Evolutionary conservation across 1,140 invertebrate species (phyloP), one percentile per base, ranked within the genome.

Genomic region (Helicoverpa armigera): DNA sequence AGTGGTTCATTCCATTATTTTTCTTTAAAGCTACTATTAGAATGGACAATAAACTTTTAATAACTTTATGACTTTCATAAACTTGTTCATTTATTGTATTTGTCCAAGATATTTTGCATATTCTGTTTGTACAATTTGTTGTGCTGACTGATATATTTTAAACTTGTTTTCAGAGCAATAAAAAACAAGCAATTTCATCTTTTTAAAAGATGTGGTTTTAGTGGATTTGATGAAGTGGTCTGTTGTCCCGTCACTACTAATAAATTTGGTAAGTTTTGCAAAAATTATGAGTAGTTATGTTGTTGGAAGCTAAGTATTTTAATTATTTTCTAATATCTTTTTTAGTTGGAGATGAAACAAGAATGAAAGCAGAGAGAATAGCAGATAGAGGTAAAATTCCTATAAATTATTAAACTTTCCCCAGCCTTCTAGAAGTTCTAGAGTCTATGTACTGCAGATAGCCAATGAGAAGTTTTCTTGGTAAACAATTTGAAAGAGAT

Each of bases 131-230:
- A 31, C 16, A 35, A 2, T 35, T 35, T 35, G 35, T 5, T 63
- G 29, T 43, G 48, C 4, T 48, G 14, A 69, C 31, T 48, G 11
- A 14, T 18, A 69, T n/a, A 13, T 51, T 53, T 69, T 53, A 61
- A 61, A 31, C 16, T 29, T 50, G n/a, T 58, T 77, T 43, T 43
- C 75, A 82, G 80, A 50, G 75, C 63, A 63, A 74, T 82, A 35
- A 63, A 16, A 79, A 63, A 82, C 31, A 79, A 79, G n/a, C 78
- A 31, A 16, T 72, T 31, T 72, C 74, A 82, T 60, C 48, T 61
- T 56, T 82, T 82, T 65, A 13, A 50, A 54, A 78, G 80, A 65
- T 82, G 80, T 82, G 80, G 80, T n/a, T 82, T 82, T 43, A 54
- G 18, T 14, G 67, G 58, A 13, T 50, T 48, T 74, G 56, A 82